phyloP scores from a whole-genome alignment of 2,888 invertebrate genomes.

The Lingula anatina region DNA sequence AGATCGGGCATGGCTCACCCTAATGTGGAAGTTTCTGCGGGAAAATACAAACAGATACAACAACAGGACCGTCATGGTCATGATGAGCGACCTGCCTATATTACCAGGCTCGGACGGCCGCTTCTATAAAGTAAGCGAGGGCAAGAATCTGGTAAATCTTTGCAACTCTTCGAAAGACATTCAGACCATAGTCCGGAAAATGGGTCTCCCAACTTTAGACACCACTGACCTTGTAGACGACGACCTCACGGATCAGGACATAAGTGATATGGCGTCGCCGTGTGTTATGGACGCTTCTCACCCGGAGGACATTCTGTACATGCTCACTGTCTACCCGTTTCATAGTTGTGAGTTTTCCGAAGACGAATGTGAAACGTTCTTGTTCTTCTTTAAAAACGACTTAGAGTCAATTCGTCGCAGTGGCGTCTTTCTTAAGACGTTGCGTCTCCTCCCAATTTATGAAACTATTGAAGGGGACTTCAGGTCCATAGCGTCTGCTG shows the following conservation, averaged over 20 bases:
- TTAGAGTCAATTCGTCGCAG: too few species aligned
- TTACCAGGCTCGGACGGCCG: too few species aligned
- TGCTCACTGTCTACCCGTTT: background rate
- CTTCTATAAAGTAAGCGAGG: too few species aligned
- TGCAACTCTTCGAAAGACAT: background rate
- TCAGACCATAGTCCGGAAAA: background rate
- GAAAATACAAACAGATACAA: too few species aligned
- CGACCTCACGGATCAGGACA: background rate
- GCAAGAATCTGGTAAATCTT: background rate
- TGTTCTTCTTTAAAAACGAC: background rate
- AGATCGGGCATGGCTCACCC: too few species aligned
- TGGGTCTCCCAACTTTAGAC: background rate
- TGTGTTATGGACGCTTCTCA: background rate
- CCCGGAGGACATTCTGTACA: background rate
- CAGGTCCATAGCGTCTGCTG: too few species aligned
- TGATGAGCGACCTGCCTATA: too few species aligned
- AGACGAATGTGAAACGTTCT: background rate
- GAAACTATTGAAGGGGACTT: background rate
- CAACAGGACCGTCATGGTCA: too few species aligned
- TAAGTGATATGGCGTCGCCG: background rate
- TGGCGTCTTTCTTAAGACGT: background rate
- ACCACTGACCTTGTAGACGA: background rate
- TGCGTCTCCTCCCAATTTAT: background rate
- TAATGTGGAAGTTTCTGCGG: too few species aligned
- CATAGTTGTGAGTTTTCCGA: background rate